Base-by-base conservation (phyloP, 2,797 vertebrate species). In the Acridotheres tristis region DNA sequence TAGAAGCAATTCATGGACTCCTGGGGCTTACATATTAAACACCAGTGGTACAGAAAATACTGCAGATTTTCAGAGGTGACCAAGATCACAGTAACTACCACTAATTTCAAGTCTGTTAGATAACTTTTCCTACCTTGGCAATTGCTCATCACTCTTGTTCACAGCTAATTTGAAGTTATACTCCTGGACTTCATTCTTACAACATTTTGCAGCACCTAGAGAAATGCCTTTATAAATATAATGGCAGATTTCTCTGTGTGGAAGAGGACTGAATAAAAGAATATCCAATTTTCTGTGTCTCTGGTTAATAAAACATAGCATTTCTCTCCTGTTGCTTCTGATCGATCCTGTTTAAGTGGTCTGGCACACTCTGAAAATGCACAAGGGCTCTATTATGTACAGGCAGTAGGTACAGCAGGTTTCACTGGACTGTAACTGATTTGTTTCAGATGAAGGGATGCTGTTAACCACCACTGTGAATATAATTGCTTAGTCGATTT, bases 381-480 rank as follows among this genome's bases (percentile, higher is more conserved):
- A 89, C 90, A 95, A 95, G 90, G 65, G 84, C n/a, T 79, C 77
- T 68, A 94, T 96, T 97, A 93, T 97, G 84, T 67, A 69, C 50
- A 59, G 1, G 11, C 86, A 67, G 55, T 85, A 95, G 95, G 95
- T 95, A 87, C 86, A 90, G 78, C 96, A 93, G 92, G 88, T 97
- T 96, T 94, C 95, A 95, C 78, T 95, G 96, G 92, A 90, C 94
- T 97, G 93, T 95, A 97, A 95, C 92, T 93, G 95, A 95, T 95
- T 97, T 95, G 93, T 96, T 95, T 95, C 94, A 94, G 95, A 95
- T 76, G 94, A 97, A 95, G 94, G 83, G 94, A 95, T 95, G 93
- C 95, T 93, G 94, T 95, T 96, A 50, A 95, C 90, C 86, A 96
- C 90, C 67, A 87, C 95, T 87, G 94, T 85, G 90, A 97, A 90